Evolutionary conservation across 2,888 invertebrate genomes (phyloP).

Genomic region (Phrixothrix hirtus): DNA sequence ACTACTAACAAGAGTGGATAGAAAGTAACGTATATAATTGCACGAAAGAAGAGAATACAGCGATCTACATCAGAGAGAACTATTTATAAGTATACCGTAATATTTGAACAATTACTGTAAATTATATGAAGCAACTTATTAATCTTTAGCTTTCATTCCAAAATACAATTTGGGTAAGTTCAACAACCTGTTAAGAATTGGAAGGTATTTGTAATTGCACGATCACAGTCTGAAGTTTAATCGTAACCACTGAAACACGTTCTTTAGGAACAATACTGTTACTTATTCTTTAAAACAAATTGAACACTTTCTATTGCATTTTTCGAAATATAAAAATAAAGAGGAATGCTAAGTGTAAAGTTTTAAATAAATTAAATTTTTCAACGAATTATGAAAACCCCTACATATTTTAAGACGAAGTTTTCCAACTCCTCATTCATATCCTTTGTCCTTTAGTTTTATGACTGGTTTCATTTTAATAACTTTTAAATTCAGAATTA

Average conservation of each 20-base stretch:
- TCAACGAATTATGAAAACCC: too few relatives aligned
- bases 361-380: too few relatives aligned
- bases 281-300: constrained; percentile 6
- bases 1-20: constrained; percentile 6
- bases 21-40: constrained; percentile 4
- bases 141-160: constrained; percentile 14
- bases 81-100: not conserved
- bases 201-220: constrained; percentile 31
- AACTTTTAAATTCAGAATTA: too few relatives aligned
- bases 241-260: constrained; percentile 20
- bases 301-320: not conserved
- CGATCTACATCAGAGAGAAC: too few relatives aligned
- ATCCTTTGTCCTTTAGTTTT: too few relatives aligned
- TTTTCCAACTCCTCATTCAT: too few relatives aligned
- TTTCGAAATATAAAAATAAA: not conserved
- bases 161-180: constrained; percentile 25
- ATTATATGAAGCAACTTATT: constrained; percentile 6
- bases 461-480: too few relatives aligned
- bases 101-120: constrained; percentile 5
- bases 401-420: too few relatives aligned
- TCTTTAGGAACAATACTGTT: constrained; percentile 21
- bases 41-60: too few relatives aligned
- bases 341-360: too few relatives aligned
- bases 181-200: constrained; percentile 32
- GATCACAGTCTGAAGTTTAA: constrained; percentile 30